Conservation (phyloP, 2,113 vertebrate genomes). For the Eublepharis macularius region DNA sequence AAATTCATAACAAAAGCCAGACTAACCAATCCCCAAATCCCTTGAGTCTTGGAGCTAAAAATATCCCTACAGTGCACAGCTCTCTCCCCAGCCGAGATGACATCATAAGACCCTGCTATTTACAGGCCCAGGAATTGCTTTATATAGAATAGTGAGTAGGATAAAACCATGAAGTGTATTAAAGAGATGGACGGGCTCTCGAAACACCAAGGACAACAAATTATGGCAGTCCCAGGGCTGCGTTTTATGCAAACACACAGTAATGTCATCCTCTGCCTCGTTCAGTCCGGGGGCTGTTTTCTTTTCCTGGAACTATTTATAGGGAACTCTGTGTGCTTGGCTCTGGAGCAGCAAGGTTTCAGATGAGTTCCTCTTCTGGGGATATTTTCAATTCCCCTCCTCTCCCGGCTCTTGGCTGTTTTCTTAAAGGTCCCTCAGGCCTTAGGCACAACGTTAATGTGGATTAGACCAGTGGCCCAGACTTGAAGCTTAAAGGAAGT, state of each 20-base stretch:
- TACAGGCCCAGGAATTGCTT: slow-evolving; percentile 55
- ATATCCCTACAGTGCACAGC: slow-evolving; percentile 61
- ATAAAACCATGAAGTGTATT: slow-evolving; percentile 18
- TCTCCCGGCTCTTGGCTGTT: slow-evolving; percentile 12
- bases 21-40: slow-evolving; percentile 49
- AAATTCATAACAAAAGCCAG: slow-evolving; percentile 35
- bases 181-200: not conserved
- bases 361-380: not conserved
- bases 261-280: not conserved
- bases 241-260: not conserved
- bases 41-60: slow-evolving; percentile 66
- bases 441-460: not conserved
- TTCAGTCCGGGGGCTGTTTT: not conserved
- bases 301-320: not conserved
- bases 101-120: slow-evolving; percentile 72
- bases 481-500: not conserved
- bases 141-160: slow-evolving; percentile 26
- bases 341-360: not conserved
- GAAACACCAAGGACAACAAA: not conserved
- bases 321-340: not conserved
- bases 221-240: not conserved
- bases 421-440: not conserved
- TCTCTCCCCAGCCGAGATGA: slow-evolving; percentile 57
- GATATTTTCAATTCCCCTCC: slow-evolving; percentile 17
- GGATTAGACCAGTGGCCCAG: not conserved